Percentiles rank a stretch among this genome's conserved stretches.
Evolutionary conservation across 2,888 invertebrate species (phyloP).

Genomic region (Geophilus truncorum): DNA sequence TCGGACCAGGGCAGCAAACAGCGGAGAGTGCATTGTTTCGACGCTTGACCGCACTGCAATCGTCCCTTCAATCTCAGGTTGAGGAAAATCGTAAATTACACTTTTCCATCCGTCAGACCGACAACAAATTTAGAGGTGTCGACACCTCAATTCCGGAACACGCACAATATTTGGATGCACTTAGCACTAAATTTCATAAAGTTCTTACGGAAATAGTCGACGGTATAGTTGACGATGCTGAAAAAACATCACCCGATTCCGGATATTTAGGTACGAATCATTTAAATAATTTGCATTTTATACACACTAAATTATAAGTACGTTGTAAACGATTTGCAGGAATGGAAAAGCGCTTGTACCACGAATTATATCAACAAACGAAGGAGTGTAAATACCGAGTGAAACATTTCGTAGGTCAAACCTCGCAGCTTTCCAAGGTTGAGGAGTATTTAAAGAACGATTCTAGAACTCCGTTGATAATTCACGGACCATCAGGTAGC

Average conservation of each 20-base stretch:
- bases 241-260: conserved; percentile 46
- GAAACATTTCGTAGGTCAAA: conserved; percentile 63
- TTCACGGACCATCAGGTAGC: conserved; percentile 73
- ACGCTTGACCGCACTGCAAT: conserved; percentile 9
- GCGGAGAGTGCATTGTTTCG: background rate
- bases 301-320: too few species aligned
- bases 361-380: conserved; percentile 67
- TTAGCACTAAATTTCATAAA: conserved; percentile 62
- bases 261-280: conserved; percentile 23
- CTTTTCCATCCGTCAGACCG: conserved; percentile 35
- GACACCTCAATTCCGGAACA: conserved; percentile 45
- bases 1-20: background rate
- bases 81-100: conserved; percentile 65
- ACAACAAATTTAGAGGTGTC: conserved; percentile 54
- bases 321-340: conserved; percentile 50
- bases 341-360: conserved; percentile 57
- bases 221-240: conserved; percentile 63
- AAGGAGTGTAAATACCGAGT: conserved; percentile 66
- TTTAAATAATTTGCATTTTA: too few species aligned
- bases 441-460: conserved; percentile 37
- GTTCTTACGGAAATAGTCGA: conserved; percentile 65
- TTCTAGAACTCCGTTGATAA: conserved; percentile 57
- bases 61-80: conserved; percentile 57
- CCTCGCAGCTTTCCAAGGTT: background rate
- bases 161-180: conserved; percentile 59